Conservation (phyloP, 2,113 vertebrate genomes). For the Orthochromis malagaraziensis region DNA sequence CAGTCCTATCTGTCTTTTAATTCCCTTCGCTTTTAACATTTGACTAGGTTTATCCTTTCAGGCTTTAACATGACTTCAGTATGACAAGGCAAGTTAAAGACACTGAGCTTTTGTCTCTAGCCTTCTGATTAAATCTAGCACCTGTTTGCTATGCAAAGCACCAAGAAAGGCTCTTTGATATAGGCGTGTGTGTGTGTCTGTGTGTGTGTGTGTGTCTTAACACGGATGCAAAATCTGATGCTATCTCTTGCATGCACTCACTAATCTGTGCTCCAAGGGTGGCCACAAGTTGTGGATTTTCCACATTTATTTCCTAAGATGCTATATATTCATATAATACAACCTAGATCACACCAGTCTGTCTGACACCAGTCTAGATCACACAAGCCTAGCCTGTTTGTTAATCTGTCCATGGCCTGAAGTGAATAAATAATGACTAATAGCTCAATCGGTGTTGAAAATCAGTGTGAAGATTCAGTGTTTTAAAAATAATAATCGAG, state of each 20-base stretch:
- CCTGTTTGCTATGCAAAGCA: conserved; percentile 63
- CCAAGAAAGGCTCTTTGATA: conserved; percentile 62
- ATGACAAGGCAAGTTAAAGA: conserved; percentile 49
- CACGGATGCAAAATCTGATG: conserved; percentile 17
- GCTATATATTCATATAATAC: background rate
- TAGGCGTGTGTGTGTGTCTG: background rate
- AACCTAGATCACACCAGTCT: background rate
- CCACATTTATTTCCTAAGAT: background rate
- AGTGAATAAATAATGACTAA: background rate
- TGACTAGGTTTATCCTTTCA: conserved; percentile 24
- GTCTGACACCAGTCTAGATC: background rate
- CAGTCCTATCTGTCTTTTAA: background rate
- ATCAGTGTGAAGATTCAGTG: background rate
- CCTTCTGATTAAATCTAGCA: conserved; percentile 60
- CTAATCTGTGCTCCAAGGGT: conserved; percentile 28
- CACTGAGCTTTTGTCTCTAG: conserved; percentile 53
- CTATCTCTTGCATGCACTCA: conserved; percentile 12
- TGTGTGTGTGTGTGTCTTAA: background rate
- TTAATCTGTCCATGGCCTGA: background rate
- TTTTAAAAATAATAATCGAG: background rate
- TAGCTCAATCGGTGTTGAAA: background rate
- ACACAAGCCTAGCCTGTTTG: background rate
- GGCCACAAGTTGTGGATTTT: conserved; percentile 3
- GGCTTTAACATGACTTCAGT: conserved; percentile 47
- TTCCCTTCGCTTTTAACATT: background rate